phyloP scores from a whole-genome alignment of 1,140 invertebrate genomes.

The Metaphire vulgaris region DNA sequence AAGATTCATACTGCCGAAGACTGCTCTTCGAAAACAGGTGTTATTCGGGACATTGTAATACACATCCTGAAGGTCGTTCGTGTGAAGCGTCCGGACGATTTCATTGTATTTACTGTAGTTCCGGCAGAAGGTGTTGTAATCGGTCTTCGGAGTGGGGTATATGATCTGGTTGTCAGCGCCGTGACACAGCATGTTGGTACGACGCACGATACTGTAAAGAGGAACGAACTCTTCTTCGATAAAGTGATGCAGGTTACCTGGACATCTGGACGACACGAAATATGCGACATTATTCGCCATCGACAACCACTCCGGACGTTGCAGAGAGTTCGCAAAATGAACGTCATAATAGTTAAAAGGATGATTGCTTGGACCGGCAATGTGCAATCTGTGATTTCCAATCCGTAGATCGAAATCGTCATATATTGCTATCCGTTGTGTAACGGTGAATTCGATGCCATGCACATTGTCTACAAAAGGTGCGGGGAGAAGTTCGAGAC shows the following conservation, averaged over 20 bases:
- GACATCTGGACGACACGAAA: slow-evolving; percentile 1
- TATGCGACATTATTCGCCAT: neutral
- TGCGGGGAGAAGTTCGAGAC: neutral
- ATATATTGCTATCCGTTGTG: slow-evolving; percentile 14
- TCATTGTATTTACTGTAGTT: slow-evolving; percentile 3
- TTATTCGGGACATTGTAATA: neutral
- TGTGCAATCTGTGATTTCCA: neutral
- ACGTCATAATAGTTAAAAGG: neutral
- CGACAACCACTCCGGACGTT: no score
- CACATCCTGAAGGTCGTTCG: neutral
- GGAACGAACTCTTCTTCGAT: slow-evolving; percentile 6
- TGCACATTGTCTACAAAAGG: neutral
- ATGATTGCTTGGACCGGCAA: neutral
- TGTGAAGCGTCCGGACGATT: neutral
- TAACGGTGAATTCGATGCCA: neutral
- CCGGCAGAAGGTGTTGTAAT: neutral
- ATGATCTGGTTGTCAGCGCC: neutral
- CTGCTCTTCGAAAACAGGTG: slow-evolving; percentile 11
- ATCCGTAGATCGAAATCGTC: neutral
- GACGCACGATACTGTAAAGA: neutral
- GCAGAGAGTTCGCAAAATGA: neutral
- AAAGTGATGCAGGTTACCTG: slow-evolving; percentile 22
- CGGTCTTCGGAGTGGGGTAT: neutral
- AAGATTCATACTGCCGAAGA: neutral
- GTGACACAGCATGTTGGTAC: neutral